phyloP scores from a whole-genome alignment of 2,888 invertebrate species.

The Callosobruchus maculatus region DNA sequence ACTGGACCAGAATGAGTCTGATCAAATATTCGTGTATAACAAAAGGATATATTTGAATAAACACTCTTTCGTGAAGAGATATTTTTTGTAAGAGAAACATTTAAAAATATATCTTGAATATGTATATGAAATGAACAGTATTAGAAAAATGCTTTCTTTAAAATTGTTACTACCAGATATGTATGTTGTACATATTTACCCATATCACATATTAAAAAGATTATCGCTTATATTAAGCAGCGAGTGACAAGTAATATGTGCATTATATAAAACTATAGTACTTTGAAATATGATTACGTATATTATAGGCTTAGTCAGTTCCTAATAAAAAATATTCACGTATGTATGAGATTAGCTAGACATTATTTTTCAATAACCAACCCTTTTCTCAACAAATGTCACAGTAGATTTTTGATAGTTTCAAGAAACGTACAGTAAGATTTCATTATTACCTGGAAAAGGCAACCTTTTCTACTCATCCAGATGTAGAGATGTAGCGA shows the following conservation, averaged over 20 bases:
- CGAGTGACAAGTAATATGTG: background rate
- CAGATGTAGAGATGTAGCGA: no score
- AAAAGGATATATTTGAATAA: background rate
- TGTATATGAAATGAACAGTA: background rate
- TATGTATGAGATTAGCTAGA: background rate
- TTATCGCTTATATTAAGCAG: background rate
- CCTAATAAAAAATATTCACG: background rate
- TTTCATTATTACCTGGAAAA: no score
- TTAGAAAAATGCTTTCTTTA: background rate
- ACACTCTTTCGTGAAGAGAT: background rate
- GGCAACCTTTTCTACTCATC: no score
- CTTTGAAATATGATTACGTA: background rate
- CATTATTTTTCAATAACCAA: background rate
- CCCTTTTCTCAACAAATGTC: background rate
- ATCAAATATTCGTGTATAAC: background rate
- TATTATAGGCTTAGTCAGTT: background rate
- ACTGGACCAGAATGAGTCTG: background rate
- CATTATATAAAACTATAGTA: background rate
- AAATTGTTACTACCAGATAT: background rate
- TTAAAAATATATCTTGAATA: background rate
- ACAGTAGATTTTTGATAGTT: background rate
- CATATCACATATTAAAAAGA: background rate
- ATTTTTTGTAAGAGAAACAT: background rate
- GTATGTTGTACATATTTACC: background rate
- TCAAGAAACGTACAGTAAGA: background rate